Percentiles rank a stretch among this genome's conserved stretches.
Conservation (phyloP, 1,140 invertebrate genomes). For the Drosophila equinoxialis region DNA sequence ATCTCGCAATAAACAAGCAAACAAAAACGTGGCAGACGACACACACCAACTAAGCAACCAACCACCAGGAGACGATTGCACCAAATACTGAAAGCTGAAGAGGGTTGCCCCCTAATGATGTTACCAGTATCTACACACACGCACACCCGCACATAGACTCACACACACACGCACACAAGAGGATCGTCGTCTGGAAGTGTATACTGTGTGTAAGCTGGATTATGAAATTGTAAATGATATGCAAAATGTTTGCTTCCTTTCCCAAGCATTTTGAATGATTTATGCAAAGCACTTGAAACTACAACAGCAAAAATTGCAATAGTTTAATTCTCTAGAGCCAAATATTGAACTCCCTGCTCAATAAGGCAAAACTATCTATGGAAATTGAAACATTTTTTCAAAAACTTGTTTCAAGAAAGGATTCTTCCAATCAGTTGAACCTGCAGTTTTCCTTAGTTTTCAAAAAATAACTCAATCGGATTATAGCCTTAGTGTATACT, state of each 20-base stretch:
- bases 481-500: too few species aligned
- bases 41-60: slow-evolving; percentile 13
- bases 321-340: slow-evolving; percentile 1
- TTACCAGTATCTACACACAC: slow-evolving; percentile 36
- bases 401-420: neutral
- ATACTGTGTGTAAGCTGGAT: slow-evolving; percentile 17
- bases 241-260: slow-evolving; percentile 14
- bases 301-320: neutral
- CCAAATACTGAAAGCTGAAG: slow-evolving; percentile 34
- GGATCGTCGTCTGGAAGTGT: slow-evolving; percentile 26
- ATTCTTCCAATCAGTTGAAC: too few species aligned
- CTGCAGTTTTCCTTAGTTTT: too few species aligned
- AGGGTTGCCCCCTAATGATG: slow-evolving; percentile 56
- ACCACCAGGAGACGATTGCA: neutral
- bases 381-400: neutral
- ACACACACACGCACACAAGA: neutral
- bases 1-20: slow-evolving; percentile 44
- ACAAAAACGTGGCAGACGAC: slow-evolving; percentile 44
- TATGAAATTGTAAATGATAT: slow-evolving; percentile 32
- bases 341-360: neutral
- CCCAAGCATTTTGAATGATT: neutral
- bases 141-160: neutral
- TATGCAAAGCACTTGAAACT: neutral
- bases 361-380: neutral
- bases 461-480: too few species aligned